Base-by-base conservation (phyloP, 2,113 vertebrate species). In the Garra rufa region DNA sequence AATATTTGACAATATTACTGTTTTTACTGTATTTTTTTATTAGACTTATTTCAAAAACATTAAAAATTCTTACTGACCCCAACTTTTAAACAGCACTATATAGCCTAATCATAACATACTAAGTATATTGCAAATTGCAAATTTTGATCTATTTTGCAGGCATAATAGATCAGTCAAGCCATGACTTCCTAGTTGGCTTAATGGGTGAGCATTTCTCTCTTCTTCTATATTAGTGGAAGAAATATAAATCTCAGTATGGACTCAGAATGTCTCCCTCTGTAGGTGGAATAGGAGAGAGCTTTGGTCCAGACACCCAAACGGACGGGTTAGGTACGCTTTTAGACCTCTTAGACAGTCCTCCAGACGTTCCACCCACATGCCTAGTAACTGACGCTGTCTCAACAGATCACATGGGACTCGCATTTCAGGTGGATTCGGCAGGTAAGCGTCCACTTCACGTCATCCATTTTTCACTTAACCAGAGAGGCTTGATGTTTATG, bases 141-240 rank as follows among this genome's bases (percentile, higher is more conserved):
- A 6, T 69, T 70, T 70, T 13, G 14, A 74, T 52, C n/a, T n/a
- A n/a, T n/a, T n/a, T n/a, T 74, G 24, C 69, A 94, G 93, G 89
- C 63, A 85, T 82, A 28, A 80, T 83, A 3, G 87, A 91, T 71
- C 76, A 87, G 0, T 89, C 92, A 70, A 89, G 80, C 67, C 90
- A 91, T 5, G 89, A 94, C 87, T 89, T 91, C 79, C 85, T 91
- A 85, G 75, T 91, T n/a, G 82, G 90, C 50, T 78, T 93, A 24
- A 92, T 92, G 87, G 91, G 93, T 93, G 85, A 83, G 87, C 76
- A 26, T 65, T 44, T 2, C n/a, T 17, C 57, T 9, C 1, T 14
- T 73, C 17, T 4, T 4, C n/a, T 15, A 24, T 0, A 17, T 13
- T 38, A 17, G 15, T 83, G 13, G 2, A n/a, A 10, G 17, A 14